Percentiles rank a stretch among this genome's conserved stretches.
Evolutionary conservation across 1,140 invertebrate species (phyloP).

Genomic region (Ceratitis capitata): DNA sequence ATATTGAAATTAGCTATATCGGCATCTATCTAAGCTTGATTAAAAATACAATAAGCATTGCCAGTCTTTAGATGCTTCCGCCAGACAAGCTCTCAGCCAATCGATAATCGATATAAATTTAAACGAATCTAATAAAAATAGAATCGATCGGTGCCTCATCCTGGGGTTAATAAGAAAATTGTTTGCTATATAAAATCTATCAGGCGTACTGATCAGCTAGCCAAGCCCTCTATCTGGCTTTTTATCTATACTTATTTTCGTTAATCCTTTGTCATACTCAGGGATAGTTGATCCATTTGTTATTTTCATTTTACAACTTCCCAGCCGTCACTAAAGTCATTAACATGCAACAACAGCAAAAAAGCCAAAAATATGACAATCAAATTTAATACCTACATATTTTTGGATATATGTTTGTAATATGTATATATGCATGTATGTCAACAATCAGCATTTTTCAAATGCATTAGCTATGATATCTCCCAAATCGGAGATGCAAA

Average conservation of each 20-base stretch:
- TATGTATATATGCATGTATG: neutral
- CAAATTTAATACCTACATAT: neutral
- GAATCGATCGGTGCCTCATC: too few species aligned
- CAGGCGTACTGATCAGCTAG: too few species aligned
- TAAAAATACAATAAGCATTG: too few species aligned
- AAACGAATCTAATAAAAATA: too few species aligned
- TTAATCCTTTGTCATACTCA: neutral
- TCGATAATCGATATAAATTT: too few species aligned
- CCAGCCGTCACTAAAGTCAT: neutral
- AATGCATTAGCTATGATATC: slow-evolving; percentile 18
- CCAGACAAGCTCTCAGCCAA: too few species aligned
- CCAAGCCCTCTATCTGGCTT: neutral
- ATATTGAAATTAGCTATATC: too few species aligned
- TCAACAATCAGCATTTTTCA: neutral
- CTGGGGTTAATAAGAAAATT: too few species aligned
- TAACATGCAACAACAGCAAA: neutral
- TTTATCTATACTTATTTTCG: neutral
- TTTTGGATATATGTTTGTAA: neutral
- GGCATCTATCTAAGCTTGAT: too few species aligned
- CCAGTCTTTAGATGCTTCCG: too few species aligned
- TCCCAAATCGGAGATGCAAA: neutral
- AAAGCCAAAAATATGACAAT: neutral
- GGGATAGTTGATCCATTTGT: neutral
- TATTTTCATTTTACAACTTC: neutral
- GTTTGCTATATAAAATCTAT: too few species aligned